phyloP scores from a whole-genome alignment of 2,797 vertebrate genomes.

The Melanotaenia trifasciata region DNA sequence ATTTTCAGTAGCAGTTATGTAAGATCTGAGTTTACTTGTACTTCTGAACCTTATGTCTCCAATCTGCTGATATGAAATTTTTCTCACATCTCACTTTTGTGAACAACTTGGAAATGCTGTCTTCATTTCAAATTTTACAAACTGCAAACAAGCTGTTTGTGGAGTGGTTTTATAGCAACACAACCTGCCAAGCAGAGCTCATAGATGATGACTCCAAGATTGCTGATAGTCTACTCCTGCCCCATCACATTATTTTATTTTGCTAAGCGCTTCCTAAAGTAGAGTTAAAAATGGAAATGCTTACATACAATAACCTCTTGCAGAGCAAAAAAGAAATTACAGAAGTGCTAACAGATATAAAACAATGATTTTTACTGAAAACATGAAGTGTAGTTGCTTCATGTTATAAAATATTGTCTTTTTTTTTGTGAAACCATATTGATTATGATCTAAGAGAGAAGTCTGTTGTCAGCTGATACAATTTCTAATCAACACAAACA shows the following conservation, averaged over 20 bases:
- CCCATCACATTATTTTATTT: slow-evolving; percentile 4
- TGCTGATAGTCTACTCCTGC: slow-evolving; percentile 5
- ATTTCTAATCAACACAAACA: slow-evolving; percentile 9
- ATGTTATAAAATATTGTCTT: neutral
- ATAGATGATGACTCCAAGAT: slow-evolving; percentile 17
- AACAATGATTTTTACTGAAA: neutral
- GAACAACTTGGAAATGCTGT: neutral
- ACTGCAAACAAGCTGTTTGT: slow-evolving; percentile 3
- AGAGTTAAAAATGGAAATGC: neutral
- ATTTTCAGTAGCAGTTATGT: no score
- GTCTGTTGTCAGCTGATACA: neutral
- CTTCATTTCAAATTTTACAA: neutral
- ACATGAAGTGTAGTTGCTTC: neutral
- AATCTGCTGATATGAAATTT: no score
- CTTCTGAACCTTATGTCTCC: no score
- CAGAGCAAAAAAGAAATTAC: neutral
- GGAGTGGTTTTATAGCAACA: slow-evolving; percentile 24
- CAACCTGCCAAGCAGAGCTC: slow-evolving; percentile 27
- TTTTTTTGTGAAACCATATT: neutral
- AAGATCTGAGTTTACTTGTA: no score
- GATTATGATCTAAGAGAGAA: neutral
- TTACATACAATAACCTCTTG: neutral
- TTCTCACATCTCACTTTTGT: neutral
- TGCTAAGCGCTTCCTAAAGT: slow-evolving; percentile 11
- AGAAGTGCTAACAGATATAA: neutral